phyloP scores from a whole-genome alignment of 64 coral and sea anemone genomes.

The Porites lutea region DNA sequence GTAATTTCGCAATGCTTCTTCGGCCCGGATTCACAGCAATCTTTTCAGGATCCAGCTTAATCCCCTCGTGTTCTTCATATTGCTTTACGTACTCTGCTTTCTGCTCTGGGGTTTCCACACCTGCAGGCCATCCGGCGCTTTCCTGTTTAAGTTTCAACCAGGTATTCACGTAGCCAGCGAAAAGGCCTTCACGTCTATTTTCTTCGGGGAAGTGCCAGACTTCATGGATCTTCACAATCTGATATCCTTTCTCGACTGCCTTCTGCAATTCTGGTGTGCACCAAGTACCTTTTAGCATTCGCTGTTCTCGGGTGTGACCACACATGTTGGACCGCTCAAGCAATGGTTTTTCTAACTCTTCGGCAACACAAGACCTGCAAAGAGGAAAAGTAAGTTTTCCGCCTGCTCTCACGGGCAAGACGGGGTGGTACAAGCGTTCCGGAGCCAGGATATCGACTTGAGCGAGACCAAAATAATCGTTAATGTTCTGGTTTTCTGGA shows the following conservation, averaged over 20 bases:
- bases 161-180: not conserved
- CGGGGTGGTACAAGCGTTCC: not conserved
- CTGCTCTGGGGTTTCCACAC: not conserved
- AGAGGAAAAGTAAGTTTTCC: not conserved
- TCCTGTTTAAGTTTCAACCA: not conserved
- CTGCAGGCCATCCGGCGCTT: not conserved
- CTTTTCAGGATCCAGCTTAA: not conserved
- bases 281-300: not conserved
- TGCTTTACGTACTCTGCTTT: not conserved
- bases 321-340: not conserved
- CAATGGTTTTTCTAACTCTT: not conserved
- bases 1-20: too few relatives aligned
- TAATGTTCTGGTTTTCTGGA: not conserved
- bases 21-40: not conserved
- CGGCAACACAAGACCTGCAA: not conserved
- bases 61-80: not conserved
- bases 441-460: not conserved
- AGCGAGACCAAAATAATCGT: not conserved
- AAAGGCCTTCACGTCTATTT: not conserved
- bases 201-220: not conserved
- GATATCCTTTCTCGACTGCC: not conserved
- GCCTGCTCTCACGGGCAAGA: not conserved
- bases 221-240: not conserved
- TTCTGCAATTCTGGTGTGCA: not conserved
- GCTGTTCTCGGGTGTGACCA: not conserved